Conservation (phyloP, 1,140 invertebrate genomes). For the Nomia melanderi region DNA sequence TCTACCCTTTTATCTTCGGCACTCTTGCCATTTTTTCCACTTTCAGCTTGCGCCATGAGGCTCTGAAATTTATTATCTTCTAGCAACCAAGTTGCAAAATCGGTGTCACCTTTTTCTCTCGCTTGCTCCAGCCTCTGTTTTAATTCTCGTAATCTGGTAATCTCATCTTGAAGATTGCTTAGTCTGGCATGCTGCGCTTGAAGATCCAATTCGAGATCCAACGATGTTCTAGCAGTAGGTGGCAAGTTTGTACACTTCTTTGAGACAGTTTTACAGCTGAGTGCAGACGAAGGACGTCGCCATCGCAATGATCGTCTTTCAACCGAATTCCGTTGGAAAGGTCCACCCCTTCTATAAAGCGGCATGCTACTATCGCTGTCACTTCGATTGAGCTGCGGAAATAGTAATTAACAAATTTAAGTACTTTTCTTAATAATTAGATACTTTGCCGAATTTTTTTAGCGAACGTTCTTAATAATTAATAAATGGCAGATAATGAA, state of each 20-base stretch:
- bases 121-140: slow-evolving; percentile 89
- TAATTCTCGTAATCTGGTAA: slow-evolving; percentile 89
- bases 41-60: slow-evolving; percentile 85
- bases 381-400: slow-evolving; percentile 91
- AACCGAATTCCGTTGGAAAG: slow-evolving; percentile 94
- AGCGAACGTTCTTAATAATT: too few relatives aligned
- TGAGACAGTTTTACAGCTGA: slow-evolving; percentile 74
- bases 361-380: slow-evolving; percentile 98
- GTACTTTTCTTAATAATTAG: not conserved
- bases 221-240: slow-evolving; percentile 89
- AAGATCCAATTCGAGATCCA: slow-evolving; percentile 95
- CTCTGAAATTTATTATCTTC: slow-evolving; percentile 93
- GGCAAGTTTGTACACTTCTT: slow-evolving; percentile 81
- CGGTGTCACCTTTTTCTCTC: slow-evolving; percentile 88
- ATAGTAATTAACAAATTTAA: not conserved
- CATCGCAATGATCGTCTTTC: slow-evolving; percentile 93
- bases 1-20: slow-evolving; percentile 89
- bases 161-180: slow-evolving; percentile 91
- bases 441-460: too few relatives aligned
- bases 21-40: slow-evolving; percentile 83
- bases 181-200: slow-evolving; percentile 93
- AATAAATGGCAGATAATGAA: too few relatives aligned
- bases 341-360: slow-evolving; percentile 88
- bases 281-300: slow-evolving; percentile 82
- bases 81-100: slow-evolving; percentile 90